Evolutionary conservation across 2,113 vertebrate species (phyloP), one percentile per base, ranked within the genome.

Genomic region (Actenoides hombroni): DNA sequence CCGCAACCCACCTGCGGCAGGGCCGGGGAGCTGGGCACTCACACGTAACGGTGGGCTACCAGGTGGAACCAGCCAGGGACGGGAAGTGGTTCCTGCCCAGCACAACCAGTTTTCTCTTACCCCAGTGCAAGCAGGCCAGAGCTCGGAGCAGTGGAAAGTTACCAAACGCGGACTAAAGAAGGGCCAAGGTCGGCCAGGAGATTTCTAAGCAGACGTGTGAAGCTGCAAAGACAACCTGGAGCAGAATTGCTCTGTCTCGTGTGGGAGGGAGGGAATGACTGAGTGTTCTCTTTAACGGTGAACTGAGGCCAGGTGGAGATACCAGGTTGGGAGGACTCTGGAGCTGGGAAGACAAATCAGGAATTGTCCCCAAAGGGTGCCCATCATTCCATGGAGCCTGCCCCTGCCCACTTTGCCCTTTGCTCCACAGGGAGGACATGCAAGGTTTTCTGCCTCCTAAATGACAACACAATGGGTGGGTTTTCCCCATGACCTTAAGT

Each of bases 51-150:
- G 53, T 85, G 94, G 85, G 82, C 92, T 92, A 49, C 85, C 74
- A 91, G 59, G 93, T 83, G 82, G 91, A 97, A 97, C 94, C 86
- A 96, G 80, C 88, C 81, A 28, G 77, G 84, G 70, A 89, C 1
- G 0, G 95, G 81, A 95, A 91, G 91, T 95, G 82, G 96, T 95
- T 96, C 87, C 81, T 94, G 89, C 91, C 78, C 93, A 97, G 89
- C 95, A 95, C 86, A 97, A 97, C 95, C 96, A 95, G 96, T 97
- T 97, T 91, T 89, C 91, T 95, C 96, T 92, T 92, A 92, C 84
- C 70, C 59, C 78, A 87, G 5, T 0, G 0, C 1, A 7, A 91
- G 63, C 77, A 79, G 67, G 44, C 74, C 7, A 15, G 95, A 95
- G 78, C 83, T 95, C 0, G 0, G 78, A 97, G 93, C 81, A 95